These are phyloP conservation scores for Bombus fervidus DNA, from an alignment of 1,140 invertebrate species.

Conservation along the genomic window DNA sequence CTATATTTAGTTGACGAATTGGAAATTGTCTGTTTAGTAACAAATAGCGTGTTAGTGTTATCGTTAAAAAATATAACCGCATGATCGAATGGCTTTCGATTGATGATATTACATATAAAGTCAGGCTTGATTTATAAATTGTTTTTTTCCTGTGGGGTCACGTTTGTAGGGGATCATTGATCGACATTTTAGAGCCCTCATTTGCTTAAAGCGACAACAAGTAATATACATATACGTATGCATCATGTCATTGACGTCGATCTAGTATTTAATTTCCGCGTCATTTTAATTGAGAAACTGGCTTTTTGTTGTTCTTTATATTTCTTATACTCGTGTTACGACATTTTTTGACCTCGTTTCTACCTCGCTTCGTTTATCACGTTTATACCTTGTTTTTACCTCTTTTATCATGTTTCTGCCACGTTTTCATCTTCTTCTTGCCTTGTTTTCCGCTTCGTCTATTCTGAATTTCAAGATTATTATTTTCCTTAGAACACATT, in stretches of 20 bases:
- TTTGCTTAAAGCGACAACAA: conserved; percentile 38
- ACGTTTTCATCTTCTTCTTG: neutral
- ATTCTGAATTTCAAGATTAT: no score
- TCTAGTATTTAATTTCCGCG: conserved; percentile 37
- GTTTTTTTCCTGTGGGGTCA: conserved; percentile 51
- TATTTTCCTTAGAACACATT: no score
- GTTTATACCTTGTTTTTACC: neutral
- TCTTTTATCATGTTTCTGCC: neutral
- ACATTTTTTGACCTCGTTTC: neutral
- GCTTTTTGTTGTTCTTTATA: neutral
- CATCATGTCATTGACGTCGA: conserved; percentile 34
- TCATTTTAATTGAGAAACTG: neutral
- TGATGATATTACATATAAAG: conserved; percentile 10
- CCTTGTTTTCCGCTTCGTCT: no score
- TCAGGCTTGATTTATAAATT: conserved; percentile 47
- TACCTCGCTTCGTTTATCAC: no score
- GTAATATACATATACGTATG: neutral
- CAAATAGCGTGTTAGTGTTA: neutral
- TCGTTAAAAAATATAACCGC: neutral
- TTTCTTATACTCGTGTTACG: neutral
- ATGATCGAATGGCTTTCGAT: conserved; percentile 5
- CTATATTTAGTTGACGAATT: neutral
- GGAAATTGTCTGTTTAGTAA: neutral
- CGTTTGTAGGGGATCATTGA: conserved; percentile 39
- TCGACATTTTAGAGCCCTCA: conserved; percentile 41